Evolutionary conservation across 2,113 vertebrate genomes (phyloP).

Genomic region (Pelobates fuscus): DNA sequence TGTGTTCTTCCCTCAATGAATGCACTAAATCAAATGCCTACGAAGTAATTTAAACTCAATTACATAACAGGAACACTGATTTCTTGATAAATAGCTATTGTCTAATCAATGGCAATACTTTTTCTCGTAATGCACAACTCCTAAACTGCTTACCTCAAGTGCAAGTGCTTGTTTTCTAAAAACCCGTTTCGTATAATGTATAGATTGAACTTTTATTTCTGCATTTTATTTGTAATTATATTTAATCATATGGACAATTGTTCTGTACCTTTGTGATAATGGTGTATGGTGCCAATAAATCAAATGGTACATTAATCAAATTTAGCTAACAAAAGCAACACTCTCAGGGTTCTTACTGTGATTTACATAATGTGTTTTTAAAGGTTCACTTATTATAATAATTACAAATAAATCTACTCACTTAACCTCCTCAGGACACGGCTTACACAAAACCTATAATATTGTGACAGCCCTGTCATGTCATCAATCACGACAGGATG

Average conservation of each 20-base stretch:
- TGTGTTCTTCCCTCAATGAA: background rate
- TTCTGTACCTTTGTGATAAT: too few species aligned
- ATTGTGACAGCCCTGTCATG: too few species aligned
- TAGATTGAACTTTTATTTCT: background rate
- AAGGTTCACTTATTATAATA: too few species aligned
- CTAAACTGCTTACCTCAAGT: background rate
- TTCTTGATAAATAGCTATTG: conserved; percentile 21
- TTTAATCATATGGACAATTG: background rate
- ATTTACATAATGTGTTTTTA: too few species aligned
- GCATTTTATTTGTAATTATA: background rate
- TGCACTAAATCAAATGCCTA: conserved; percentile 27
- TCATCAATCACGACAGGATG: too few species aligned
- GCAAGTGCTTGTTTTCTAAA: background rate
- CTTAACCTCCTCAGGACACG: too few species aligned
- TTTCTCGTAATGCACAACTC: background rate
- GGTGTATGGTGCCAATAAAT: too few species aligned
- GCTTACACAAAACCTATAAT: too few species aligned
- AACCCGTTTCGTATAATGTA: background rate
- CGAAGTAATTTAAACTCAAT: conserved; percentile 29
- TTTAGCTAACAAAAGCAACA: too few species aligned
- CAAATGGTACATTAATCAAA: too few species aligned
- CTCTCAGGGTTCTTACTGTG: too few species aligned
- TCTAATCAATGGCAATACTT: conserved; percentile 8
- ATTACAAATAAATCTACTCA: too few species aligned
- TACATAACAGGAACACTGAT: conserved; percentile 8